Conservation (phyloP, 2,113 vertebrate genomes). For the Drymodes brunneopygia region DNA sequence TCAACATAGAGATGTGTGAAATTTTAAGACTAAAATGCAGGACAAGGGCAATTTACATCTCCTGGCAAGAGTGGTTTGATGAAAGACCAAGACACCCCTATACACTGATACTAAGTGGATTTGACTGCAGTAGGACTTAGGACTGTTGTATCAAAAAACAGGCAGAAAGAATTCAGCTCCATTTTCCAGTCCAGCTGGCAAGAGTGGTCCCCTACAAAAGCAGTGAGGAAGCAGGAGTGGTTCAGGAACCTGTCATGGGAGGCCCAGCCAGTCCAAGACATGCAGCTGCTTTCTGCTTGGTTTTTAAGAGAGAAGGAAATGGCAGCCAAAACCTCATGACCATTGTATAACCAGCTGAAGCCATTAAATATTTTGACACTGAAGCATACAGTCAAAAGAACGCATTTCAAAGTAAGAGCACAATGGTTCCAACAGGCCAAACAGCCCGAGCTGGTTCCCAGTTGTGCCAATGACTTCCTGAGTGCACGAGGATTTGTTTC, state of each 20-base stretch:
- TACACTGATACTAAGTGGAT: neutral
- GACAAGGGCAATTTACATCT: neutral
- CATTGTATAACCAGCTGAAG: neutral
- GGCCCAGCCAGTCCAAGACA: neutral
- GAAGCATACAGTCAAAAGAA: neutral
- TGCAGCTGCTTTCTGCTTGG: constrained; percentile 22
- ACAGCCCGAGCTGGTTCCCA: neutral
- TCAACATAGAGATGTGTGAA: neutral
- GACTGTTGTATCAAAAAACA: neutral
- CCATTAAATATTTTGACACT: neutral
- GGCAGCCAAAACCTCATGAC: constrained; percentile 49
- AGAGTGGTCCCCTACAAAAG: neutral
- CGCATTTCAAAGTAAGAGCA: neutral
- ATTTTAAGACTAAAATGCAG: neutral
- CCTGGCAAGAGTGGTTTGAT: neutral
- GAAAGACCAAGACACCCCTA: neutral
- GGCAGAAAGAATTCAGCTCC: neutral
- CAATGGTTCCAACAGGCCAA: neutral
- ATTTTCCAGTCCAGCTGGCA: neutral
- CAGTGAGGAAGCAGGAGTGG: neutral
- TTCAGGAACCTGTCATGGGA: neutral
- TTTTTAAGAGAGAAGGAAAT: constrained; percentile 44
- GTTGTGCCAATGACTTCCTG: neutral
- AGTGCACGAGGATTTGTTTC: neutral
- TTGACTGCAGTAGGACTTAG: neutral